Percentiles rank a stretch among this genome's conserved stretches.
Evolutionary conservation across 2,888 invertebrate genomes (phyloP).

Genomic region (Drosophila affinis): DNA sequence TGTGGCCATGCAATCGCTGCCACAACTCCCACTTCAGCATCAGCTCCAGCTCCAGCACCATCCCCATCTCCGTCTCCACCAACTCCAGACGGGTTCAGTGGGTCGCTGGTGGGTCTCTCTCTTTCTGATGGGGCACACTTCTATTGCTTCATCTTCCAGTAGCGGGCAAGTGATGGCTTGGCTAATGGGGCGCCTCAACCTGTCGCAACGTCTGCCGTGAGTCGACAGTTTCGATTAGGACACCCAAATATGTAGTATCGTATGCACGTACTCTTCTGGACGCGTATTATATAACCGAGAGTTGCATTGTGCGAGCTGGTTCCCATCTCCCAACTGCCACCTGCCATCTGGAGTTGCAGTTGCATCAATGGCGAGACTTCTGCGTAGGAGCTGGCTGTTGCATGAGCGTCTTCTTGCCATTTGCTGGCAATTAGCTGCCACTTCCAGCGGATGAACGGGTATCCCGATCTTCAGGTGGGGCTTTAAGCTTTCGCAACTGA

Average conservation of each 20-base stretch:
- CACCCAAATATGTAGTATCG: slow-evolving; percentile 6
- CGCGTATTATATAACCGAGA: neutral
- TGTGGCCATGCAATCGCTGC: slow-evolving; percentile 3
- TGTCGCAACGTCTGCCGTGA: slow-evolving; percentile 31
- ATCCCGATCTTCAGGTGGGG: too few relatives aligned
- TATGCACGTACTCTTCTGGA: neutral
- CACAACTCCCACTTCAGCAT: neutral
- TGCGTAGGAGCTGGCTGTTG: too few relatives aligned
- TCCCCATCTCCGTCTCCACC: neutral
- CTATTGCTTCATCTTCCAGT: slow-evolving; percentile 58
- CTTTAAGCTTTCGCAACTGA: neutral
- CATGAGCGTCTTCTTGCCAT: neutral
- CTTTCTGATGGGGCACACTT: slow-evolving; percentile 21
- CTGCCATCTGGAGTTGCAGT: neutral
- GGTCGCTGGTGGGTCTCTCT: slow-evolving; percentile 7
- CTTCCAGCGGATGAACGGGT: too few relatives aligned
- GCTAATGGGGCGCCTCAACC: slow-evolving; percentile 52
- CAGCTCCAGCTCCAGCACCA: neutral
- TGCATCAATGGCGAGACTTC: neutral
- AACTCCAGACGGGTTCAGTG: slow-evolving; percentile 8
- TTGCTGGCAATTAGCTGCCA: neutral
- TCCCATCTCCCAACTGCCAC: neutral
- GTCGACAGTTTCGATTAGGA: slow-evolving; percentile 32
- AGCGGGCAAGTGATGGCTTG: slow-evolving; percentile 14
- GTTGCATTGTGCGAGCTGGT: neutral